Percentiles rank a stretch among this genome's conserved stretches.
Conservation (phyloP, 2,888 invertebrate genomes). For the Timandra comae region DNA sequence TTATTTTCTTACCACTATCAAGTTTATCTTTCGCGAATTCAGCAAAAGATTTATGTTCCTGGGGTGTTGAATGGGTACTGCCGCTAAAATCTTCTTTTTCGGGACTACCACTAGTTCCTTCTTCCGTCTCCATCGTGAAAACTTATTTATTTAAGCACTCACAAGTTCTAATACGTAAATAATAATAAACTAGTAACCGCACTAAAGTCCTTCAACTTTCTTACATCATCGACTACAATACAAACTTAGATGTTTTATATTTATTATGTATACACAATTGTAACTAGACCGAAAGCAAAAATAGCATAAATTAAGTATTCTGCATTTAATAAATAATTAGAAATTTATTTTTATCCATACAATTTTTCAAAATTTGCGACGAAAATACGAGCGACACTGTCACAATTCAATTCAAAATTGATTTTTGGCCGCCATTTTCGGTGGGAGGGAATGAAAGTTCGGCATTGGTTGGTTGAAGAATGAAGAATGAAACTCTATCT, state of each 20-base stretch:
- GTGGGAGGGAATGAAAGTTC: not conserved
- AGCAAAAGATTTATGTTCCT: slow-evolving; percentile 66
- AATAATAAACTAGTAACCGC: slow-evolving; percentile 40
- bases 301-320: no score
- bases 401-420: slow-evolving; percentile 71
- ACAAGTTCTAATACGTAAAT: slow-evolving; percentile 29
- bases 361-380: slow-evolving; percentile 28
- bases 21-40: slow-evolving; percentile 71
- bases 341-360: no score
- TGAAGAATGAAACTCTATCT: not conserved
- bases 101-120: slow-evolving; percentile 40
- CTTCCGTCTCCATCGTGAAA: slow-evolving; percentile 57
- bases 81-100: slow-evolving; percentile 63
- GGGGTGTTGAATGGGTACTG: slow-evolving; percentile 65
- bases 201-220: slow-evolving; percentile 54
- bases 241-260: slow-evolving; percentile 12
- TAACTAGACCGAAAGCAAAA: no score
- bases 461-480: not conserved
- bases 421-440: slow-evolving; percentile 69
- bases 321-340: no score
- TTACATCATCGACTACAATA: slow-evolving; percentile 72
- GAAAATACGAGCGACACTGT: slow-evolving; percentile 30
- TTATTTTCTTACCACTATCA: slow-evolving; percentile 68
- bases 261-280: not conserved
- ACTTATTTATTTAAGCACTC: no score